Base-by-base conservation (phyloP, 2,113 vertebrate genomes). In the Smithornis capensis region DNA sequence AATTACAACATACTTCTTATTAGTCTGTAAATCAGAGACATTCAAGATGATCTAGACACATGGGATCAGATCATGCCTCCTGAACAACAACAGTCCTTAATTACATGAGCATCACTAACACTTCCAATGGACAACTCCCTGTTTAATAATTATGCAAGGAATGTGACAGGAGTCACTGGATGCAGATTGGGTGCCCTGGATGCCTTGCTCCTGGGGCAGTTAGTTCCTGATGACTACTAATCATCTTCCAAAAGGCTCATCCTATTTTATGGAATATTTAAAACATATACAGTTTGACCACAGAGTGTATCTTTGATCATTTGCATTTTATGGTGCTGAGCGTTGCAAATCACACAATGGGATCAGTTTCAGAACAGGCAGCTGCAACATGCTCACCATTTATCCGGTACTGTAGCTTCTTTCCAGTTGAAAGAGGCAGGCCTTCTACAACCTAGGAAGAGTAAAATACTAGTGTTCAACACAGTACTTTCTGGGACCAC, bases 331-430 rank as follows among this genome's bases (percentile, higher is more conserved):
- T 1, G 7, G 13, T 37, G 37, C 33, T 28, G 50, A 81, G 56
- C 23, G n/a, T 15, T 49, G 47, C 23, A 29, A 31, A 40, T 47
- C 57, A 68, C 25, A 5, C 2, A n/a, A 4, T 2, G 6, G 19
- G 40, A 49, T 8, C n/a, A 35, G 10, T 35, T 50, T 29, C 7
- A 84, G n/a, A 67, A 59, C 2, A 29, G 37, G 11, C 15, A 63
- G 45, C 27, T 31, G 49, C 57, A 71, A n/a, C 7, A 7, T 6
- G 69, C 98, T 98, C 92, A 99, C 99, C 99, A 97, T 99, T 99
- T 95, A 99, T 98, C 96, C 98, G 98, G 95, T 99, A 99, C 60
- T 98, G 98, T 81, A 99, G 97, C 56, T 91, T 98, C 93, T 96
- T 97, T 44, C 99, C 99, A 95, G 92, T 98, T 40, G 91, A 96